These are phyloP conservation scores for Gambelia wislizenii DNA, from an alignment of 2,797 vertebrate species.

Conservation along the genomic window DNA sequence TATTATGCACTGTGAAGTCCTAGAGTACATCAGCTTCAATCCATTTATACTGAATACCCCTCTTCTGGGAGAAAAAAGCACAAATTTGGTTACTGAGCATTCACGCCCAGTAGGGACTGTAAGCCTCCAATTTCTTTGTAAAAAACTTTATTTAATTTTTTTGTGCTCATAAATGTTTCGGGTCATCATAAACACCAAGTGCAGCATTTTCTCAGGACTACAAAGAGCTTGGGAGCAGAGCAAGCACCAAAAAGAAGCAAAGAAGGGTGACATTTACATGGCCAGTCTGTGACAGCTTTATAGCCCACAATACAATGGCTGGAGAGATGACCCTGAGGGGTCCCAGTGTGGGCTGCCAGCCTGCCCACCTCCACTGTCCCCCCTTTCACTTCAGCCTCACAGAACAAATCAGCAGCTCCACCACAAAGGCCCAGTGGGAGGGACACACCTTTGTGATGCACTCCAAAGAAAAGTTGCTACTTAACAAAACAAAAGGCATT, in stretches of 20 bases:
- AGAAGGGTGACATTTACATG: conserved; percentile 63
- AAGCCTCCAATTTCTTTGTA: conserved; percentile 37
- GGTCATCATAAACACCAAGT: conserved; percentile 64
- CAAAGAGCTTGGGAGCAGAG: conserved; percentile 66
- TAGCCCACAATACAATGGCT: conserved; percentile 74
- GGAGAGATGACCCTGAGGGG: conserved; percentile 68
- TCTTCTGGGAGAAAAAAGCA: not conserved
- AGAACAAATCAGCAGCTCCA: conserved; percentile 52
- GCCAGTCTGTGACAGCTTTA: conserved; percentile 78
- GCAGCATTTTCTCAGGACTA: conserved; percentile 73
- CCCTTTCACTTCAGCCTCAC: conserved; percentile 38
- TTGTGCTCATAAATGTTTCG: conserved; percentile 57
- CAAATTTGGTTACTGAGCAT: not conserved
- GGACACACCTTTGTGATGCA: conserved; percentile 69
- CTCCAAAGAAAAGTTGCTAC: conserved; percentile 62
- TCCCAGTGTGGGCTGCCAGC: conserved; percentile 61
- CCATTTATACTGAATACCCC: not conserved
- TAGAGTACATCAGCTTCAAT: not conserved
- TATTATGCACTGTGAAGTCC: not conserved
- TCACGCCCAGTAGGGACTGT: not conserved
- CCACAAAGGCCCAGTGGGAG: conserved; percentile 56
- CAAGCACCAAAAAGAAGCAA: conserved; percentile 54
- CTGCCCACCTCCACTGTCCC: conserved; percentile 59
- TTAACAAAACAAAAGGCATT: conserved; percentile 74
- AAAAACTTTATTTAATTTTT: conserved; percentile 49